These are phyloP conservation scores for Guaruba guarouba DNA, from an alignment of 2,113 vertebrate genomes.

Conservation along the genomic window DNA sequence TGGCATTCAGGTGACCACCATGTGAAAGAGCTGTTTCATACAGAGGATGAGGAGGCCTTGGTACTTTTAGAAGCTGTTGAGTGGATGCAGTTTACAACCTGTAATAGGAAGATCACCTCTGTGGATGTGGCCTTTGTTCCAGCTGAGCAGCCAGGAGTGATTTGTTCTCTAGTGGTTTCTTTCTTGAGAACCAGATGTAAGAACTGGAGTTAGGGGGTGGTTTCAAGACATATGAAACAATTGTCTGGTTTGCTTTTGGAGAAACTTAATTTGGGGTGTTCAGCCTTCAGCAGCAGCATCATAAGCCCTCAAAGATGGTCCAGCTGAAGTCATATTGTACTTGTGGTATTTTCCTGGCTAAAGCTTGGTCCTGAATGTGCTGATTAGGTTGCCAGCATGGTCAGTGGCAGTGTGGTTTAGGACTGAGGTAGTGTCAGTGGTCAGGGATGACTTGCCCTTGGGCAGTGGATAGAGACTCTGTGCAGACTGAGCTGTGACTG, in stretches of 20 bases:
- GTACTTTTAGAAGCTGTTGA: background rate
- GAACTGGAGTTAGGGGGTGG: background rate
- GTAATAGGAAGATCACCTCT: background rate
- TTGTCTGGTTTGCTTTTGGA: background rate
- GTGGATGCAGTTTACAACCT: background rate
- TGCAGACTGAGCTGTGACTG: background rate
- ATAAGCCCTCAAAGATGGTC: background rate
- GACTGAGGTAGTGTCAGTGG: background rate
- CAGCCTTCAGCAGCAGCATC: background rate
- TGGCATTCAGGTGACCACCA: background rate
- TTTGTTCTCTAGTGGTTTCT: background rate
- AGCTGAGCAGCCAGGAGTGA: background rate
- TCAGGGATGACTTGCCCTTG: background rate
- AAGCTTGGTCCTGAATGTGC: background rate
- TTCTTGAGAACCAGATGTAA: background rate
- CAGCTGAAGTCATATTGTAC: background rate
- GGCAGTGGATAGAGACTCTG: background rate
- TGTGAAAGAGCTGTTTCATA: background rate
- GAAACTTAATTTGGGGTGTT: background rate
- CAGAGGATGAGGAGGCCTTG: background rate
- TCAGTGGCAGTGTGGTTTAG: background rate
- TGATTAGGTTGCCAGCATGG: fast-evolving
- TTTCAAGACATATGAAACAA: background rate
- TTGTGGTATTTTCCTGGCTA: background rate
- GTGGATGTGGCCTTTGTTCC: background rate